These are phyloP conservation scores for Trissolcus brochymenae DNA, from an alignment of 2,888 invertebrate genomes.

Conservation along the genomic window DNA sequence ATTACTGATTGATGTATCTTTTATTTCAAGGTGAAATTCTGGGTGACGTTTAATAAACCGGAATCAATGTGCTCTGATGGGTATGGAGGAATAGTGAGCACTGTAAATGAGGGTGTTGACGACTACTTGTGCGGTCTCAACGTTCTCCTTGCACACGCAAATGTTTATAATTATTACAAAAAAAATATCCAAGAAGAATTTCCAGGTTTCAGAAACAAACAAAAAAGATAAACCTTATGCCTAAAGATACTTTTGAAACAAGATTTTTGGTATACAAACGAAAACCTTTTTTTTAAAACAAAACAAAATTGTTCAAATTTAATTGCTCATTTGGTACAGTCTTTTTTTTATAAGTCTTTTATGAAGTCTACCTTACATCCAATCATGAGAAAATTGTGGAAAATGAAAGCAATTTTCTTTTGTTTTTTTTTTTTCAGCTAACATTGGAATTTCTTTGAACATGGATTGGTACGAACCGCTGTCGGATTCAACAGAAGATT, in stretches of 20 bases:
- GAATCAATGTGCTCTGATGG: conserved; percentile 79
- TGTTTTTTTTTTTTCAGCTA: too few species aligned
- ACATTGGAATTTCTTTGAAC: conserved; percentile 79
- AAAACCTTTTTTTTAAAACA: too few species aligned
- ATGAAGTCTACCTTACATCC: too few species aligned
- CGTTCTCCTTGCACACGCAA: conserved; percentile 82
- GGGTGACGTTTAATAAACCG: conserved; percentile 89
- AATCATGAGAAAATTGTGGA: too few species aligned
- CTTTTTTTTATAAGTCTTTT: too few species aligned
- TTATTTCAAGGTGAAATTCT: conserved; percentile 74
- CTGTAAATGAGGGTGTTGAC: conserved; percentile 76
- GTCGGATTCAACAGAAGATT: conserved; percentile 76
- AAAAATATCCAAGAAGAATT: conserved; percentile 78
- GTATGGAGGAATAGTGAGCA: conserved; percentile 74
- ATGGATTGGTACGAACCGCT: conserved; percentile 78
- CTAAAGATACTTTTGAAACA: too few species aligned
- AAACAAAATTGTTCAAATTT: too few species aligned
- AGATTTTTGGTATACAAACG: too few species aligned
- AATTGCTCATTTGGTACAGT: too few species aligned
- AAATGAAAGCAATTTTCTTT: too few species aligned
- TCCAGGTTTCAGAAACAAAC: conserved; percentile 74
- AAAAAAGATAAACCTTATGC: too few species aligned
- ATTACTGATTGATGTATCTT: neutral
- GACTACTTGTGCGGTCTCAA: conserved; percentile 82
- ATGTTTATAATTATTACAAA: conserved; percentile 81